Evolutionary conservation across 2,113 vertebrate genomes (phyloP), one percentile per base, ranked within the genome.

Genomic region (Menura novaehollandiae): DNA sequence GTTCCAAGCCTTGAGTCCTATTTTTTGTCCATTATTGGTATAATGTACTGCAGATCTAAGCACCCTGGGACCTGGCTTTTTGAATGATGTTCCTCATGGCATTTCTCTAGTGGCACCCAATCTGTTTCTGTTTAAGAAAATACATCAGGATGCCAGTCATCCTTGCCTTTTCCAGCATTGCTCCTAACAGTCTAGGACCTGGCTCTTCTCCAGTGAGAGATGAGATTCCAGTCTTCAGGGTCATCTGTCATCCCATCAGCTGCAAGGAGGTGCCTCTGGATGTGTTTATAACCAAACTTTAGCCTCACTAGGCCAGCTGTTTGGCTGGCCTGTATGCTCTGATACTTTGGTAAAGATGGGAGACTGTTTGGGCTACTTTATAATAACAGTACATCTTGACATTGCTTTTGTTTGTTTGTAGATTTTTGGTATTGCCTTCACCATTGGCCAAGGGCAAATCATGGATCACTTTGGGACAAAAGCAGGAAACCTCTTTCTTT

Each of bases 401-500:
- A 51, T 33, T 85, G 67, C 39, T 53, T 91, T 91, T 96, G 46
- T 95, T 97, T 72, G 47, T 97, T 97, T 75, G 73, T 97, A 99
- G 99, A 97, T 99, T 71, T 99, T 99, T 93, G 99, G 99, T 86
- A 99, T 99, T 93, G 98, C 98, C 91, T 99, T 99, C 96, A 99
- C 99, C 89, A 98, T 99, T n/a, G 49, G 96, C 77, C 98, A 99
- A 95, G 99, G 99, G 22, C 98, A 98, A 95, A 98, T 99, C 60
- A 98, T 99, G 2, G 98, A 99, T 66, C 33, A 2, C 60, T 99
- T 98, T 93, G 98, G 97, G 68, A 98, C 98, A 5, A 94, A 92
- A 53, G 97, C 96, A 2, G 99, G 99, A 73, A 99, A 99, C 94
- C 97, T 99, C 83, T 98, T 99, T 91, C 98, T 99, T 77, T 98